Percentiles rank a stretch among this genome's conserved stretches.
phyloP scores from a whole-genome alignment of 2,797 vertebrate genomes.

The Sebastes oblongus region DNA sequence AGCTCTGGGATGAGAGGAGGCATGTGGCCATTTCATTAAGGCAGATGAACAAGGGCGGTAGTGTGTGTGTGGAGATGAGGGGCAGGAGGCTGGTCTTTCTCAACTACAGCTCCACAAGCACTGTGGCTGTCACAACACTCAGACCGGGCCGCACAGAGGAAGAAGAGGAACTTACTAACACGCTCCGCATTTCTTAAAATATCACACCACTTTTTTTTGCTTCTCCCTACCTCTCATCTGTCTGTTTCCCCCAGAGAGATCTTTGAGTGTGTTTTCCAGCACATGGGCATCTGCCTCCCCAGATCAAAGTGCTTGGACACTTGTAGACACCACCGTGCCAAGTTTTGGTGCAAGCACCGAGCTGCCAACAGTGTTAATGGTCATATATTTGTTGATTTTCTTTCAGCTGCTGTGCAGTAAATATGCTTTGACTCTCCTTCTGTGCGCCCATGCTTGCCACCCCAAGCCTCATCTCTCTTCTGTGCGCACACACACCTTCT shows the following conservation, averaged over 20 bases:
- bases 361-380: slow-evolving; percentile 55
- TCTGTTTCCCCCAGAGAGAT: slow-evolving; percentile 9
- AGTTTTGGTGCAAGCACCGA: slow-evolving; percentile 48
- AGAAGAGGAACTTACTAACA: slow-evolving; percentile 64
- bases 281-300: slow-evolving; percentile 12
- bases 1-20: slow-evolving; percentile 70
- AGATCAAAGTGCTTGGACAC: slow-evolving; percentile 31
- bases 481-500: neutral
- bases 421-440: slow-evolving; percentile 1
- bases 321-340: slow-evolving; percentile 48
- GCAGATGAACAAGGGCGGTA: slow-evolving; percentile 73
- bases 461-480: neutral
- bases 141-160: slow-evolving; percentile 39
- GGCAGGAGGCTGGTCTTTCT: slow-evolving; percentile 72
- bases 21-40: slow-evolving; percentile 81
- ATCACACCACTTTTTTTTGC: slow-evolving; percentile 41
- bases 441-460: neutral
- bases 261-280: slow-evolving; percentile 21
- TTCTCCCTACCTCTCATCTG: slow-evolving; percentile 19
- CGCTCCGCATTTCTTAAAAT: slow-evolving; percentile 60
- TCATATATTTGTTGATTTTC: slow-evolving; percentile 43
- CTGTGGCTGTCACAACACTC: slow-evolving; percentile 70
- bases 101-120: slow-evolving; percentile 65
- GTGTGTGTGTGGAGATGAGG: slow-evolving; percentile 68
- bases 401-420: slow-evolving; percentile 23